These are phyloP conservation scores for Falco punctatus DNA, from an alignment of 2,113 vertebrate species.

Conservation along the genomic window DNA sequence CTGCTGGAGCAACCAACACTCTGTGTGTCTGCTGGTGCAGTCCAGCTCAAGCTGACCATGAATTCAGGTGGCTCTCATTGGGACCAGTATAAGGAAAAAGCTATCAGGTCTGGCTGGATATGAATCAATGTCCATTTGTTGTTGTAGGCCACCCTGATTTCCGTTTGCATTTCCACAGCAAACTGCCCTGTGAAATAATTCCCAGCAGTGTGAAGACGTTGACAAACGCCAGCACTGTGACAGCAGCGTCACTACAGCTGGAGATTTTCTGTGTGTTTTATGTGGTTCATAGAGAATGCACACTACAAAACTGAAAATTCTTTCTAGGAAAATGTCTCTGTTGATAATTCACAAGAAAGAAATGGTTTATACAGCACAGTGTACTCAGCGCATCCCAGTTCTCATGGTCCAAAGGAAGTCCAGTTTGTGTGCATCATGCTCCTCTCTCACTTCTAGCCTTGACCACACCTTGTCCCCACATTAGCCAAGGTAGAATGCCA, in stretches of 20 bases:
- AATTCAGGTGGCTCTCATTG: background rate
- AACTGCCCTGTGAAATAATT: background rate
- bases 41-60: background rate
- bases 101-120: background rate
- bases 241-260: background rate
- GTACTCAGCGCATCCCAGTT: background rate
- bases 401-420: background rate
- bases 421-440: background rate
- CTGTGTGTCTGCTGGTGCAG: background rate
- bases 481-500: background rate
- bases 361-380: background rate
- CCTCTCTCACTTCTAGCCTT: background rate
- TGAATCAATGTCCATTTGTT: background rate
- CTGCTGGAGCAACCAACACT: background rate
- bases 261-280: background rate
- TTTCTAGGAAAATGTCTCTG: conserved; percentile 1
- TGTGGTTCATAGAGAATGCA: background rate
- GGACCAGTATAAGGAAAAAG: background rate
- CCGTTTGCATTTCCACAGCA: background rate
- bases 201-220: background rate
- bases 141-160: background rate
- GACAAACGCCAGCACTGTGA: background rate
- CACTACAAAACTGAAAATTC: background rate
- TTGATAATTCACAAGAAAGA: background rate
- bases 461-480: background rate